Conservation (phyloP, 1,140 invertebrate species). For the Ooceraea biroi region DNA sequence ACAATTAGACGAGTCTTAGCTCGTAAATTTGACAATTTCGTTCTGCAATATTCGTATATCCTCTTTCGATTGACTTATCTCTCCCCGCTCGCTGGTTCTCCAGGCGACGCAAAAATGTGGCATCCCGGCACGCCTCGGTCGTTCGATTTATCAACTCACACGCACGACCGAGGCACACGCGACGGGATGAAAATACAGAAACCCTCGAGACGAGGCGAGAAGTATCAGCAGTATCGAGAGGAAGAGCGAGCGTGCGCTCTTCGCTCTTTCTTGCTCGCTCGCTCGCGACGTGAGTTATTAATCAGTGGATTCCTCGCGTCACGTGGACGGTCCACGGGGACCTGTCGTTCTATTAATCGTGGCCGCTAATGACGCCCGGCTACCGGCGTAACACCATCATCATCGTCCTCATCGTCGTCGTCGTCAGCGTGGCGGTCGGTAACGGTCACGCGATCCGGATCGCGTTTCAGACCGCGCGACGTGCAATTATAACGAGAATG, state of each 20-base stretch:
- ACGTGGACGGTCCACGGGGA: constrained; percentile 56
- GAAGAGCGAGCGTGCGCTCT: too few relatives aligned
- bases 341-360: constrained; percentile 81
- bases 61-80: neutral
- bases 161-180: neutral
- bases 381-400: constrained; percentile 33
- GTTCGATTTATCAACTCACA: constrained; percentile 32
- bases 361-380: constrained; percentile 75
- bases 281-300: constrained; percentile 65
- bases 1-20: neutral
- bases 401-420: constrained; percentile 53
- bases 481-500: constrained; percentile 79
- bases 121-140: neutral
- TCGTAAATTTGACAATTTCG: neutral
- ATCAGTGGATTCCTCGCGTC: constrained; percentile 61
- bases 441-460: constrained; percentile 76
- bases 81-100: neutral
- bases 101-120: neutral
- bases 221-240: neutral
- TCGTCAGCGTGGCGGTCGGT: constrained; percentile 52
- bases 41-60: too few relatives aligned
- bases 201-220: neutral
- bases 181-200: constrained; percentile 5
- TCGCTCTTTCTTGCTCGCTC: too few relatives aligned
- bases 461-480: constrained; percentile 71